Percentiles rank a stretch among this genome's conserved stretches.
Evolutionary conservation across 2,888 invertebrate genomes (phyloP).

Genomic region (Ophion ventricosus): DNA sequence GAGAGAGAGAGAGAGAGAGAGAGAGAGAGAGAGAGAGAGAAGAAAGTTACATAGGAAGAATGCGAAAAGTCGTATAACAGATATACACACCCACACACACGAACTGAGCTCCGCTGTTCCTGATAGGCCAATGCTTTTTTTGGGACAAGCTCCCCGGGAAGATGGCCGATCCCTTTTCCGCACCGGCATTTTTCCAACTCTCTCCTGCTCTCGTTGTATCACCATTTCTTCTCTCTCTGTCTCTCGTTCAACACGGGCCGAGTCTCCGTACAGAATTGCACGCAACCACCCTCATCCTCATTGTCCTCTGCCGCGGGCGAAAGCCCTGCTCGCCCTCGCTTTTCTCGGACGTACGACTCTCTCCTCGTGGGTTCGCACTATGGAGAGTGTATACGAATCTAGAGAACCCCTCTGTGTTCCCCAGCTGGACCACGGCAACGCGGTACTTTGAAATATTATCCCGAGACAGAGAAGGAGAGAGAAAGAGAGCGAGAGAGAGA

Average conservation of each 20-base stretch:
- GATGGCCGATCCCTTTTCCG: slow-evolving; percentile 74
- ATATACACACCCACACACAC: slow-evolving; percentile 5
- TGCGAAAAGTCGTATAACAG: slow-evolving; percentile 36
- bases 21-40: slow-evolving; percentile 13
- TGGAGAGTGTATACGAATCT: slow-evolving; percentile 52
- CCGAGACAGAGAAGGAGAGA: slow-evolving; percentile 43
- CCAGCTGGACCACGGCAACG: slow-evolving; percentile 62
- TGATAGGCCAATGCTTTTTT: slow-evolving; percentile 68
- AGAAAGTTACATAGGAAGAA: slow-evolving; percentile 16
- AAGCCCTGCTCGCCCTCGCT: slow-evolving; percentile 59
- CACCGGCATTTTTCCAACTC: slow-evolving; percentile 73
- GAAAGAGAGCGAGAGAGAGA: slow-evolving; percentile 27
- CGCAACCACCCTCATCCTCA: slow-evolving; percentile 63
- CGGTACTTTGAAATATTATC: slow-evolving; percentile 82
- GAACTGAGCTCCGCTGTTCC: slow-evolving; percentile 56
- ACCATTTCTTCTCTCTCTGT: slow-evolving; percentile 53
- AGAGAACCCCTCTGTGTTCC: slow-evolving; percentile 60
- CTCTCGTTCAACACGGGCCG: slow-evolving; percentile 32
- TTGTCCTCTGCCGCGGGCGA: slow-evolving; percentile 63
- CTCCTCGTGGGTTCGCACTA: slow-evolving; percentile 46
- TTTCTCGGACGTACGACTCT: slow-evolving; percentile 59
- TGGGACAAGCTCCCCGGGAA: slow-evolving; percentile 64
- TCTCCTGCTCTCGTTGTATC: slow-evolving; percentile 71
- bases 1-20: slow-evolving; percentile 19
- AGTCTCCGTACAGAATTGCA: slow-evolving; percentile 55